Evolutionary conservation across 1,140 invertebrate genomes (phyloP).

Genomic region (Sycophaga agraensis): DNA sequence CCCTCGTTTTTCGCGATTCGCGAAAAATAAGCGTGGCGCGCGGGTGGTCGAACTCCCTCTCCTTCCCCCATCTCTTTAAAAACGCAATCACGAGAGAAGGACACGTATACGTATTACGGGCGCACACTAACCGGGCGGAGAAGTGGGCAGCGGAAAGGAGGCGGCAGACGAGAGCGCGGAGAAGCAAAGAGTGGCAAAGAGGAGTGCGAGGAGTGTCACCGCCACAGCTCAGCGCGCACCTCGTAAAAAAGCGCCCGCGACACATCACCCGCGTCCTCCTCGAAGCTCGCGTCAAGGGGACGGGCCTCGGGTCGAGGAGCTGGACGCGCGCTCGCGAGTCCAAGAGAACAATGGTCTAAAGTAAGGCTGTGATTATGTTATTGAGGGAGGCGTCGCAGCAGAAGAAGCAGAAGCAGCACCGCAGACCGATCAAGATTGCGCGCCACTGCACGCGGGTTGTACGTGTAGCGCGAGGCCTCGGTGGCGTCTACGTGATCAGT

Average conservation of each 20-base stretch:
- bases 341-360: neutral
- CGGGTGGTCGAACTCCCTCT: neutral
- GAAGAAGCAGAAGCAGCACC: neutral
- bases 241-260: too few species aligned
- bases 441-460: too few species aligned
- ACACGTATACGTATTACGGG: too few species aligned
- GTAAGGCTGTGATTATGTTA: slow-evolving; percentile 10
- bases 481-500: too few species aligned
- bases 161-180: neutral
- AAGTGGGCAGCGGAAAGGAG: neutral
- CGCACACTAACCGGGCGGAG: neutral
- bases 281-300: too few species aligned
- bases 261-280: too few species aligned
- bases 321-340: neutral
- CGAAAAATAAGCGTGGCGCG: neutral
- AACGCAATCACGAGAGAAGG: too few species aligned
- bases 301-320: neutral
- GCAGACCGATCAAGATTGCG: neutral
- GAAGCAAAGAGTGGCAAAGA: neutral
- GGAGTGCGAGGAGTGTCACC: too few species aligned
- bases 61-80: too few species aligned
- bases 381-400: slow-evolving; percentile 13
- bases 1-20: neutral
- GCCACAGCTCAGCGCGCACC: too few species aligned
- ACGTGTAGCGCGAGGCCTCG: too few species aligned